Evolutionary conservation across 2,113 vertebrate species (phyloP).

Genomic region (Oncorhynchus mykiss): DNA sequence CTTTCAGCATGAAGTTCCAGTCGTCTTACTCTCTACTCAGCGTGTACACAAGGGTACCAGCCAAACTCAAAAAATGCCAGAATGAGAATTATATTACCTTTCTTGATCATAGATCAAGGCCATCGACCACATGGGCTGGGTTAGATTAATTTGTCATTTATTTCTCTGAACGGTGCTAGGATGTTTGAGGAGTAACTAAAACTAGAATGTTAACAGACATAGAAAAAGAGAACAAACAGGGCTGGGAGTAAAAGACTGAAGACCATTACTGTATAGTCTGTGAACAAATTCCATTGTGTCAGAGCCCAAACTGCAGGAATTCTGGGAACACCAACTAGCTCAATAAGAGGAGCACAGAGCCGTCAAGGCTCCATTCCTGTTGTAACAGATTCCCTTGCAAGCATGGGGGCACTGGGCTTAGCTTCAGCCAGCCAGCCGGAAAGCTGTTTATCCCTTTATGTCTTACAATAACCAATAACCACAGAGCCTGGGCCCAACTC

Average conservation of each 20-base stretch:
- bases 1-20: too few relatives aligned
- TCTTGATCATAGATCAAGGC: constrained; percentile 66
- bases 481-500: constrained; percentile 7
- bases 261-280: too few relatives aligned
- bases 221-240: constrained; percentile 4
- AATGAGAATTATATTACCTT: constrained; percentile 54
- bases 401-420: neutral
- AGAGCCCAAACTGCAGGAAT: constrained; percentile 3
- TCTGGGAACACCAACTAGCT: neutral
- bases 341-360: neutral
- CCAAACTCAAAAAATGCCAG: neutral
- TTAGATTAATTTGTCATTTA: constrained; percentile 71
- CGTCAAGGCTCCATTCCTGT: neutral
- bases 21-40: too few relatives aligned
- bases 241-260: neutral
- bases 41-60: neutral
- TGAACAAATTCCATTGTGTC: too few relatives aligned
- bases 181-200: constrained; percentile 10
- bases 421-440: neutral
- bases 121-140: constrained; percentile 65
- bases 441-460: constrained; percentile 22
- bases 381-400: neutral
- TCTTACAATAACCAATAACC: neutral
- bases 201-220: constrained; percentile 15
- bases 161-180: constrained; percentile 21